Evolutionary conservation across 2,888 invertebrate species (phyloP).

Genomic region (Cantharis rustica): DNA sequence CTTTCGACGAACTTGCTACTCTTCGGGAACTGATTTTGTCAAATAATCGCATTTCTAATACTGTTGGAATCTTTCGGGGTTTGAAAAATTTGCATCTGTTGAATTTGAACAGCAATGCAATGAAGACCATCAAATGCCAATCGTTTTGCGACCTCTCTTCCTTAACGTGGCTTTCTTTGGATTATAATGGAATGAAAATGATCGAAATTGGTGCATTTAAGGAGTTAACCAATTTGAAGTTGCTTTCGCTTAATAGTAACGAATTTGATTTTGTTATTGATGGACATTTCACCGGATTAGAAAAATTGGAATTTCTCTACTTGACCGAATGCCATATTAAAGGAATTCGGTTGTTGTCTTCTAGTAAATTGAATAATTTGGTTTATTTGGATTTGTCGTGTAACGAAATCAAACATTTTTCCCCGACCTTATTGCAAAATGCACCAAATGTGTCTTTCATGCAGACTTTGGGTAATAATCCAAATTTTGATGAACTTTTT

Average conservation of each 20-base stretch:
- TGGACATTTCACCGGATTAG: background rate
- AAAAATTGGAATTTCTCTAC: background rate
- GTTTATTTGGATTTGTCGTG: background rate
- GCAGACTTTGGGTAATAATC: background rate
- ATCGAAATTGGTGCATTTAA: background rate
- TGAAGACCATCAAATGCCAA: background rate
- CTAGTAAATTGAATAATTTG: background rate
- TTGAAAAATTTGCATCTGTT: background rate
- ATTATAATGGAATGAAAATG: background rate
- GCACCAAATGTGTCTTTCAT: background rate
- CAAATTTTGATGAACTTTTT: background rate
- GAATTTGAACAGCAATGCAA: background rate
- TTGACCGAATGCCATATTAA: background rate
- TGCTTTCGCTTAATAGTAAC: background rate
- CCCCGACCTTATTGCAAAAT: background rate
- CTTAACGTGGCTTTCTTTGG: background rate
- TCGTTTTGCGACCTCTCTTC: background rate
- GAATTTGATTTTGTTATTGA: background rate
- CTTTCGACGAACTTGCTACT: background rate
- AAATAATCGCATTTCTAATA: background rate
- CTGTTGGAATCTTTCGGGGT: background rate
- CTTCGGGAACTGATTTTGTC: background rate
- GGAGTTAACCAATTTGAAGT: background rate
- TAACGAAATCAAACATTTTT: background rate
- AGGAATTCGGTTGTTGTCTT: background rate